A percentile compares a stretch with the other conserved stretches of the same genome.
Evolutionary conservation across 1,140 invertebrate genomes (phyloP).

Genomic region (Pogonognathellus flavescens): DNA sequence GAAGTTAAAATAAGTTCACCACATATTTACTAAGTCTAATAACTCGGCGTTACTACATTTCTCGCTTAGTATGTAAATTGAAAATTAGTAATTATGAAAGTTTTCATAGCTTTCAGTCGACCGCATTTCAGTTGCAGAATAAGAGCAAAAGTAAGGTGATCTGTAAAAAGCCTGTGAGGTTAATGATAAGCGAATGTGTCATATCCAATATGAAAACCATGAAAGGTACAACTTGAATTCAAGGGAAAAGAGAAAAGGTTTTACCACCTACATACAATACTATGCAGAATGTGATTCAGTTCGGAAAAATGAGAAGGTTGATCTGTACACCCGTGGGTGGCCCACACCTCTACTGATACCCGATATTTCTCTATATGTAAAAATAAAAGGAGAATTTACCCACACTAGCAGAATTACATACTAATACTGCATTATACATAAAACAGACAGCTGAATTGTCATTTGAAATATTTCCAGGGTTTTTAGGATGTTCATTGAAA

Average conservation of each 20-base stretch:
- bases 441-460: background rate
- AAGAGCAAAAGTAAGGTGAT: background rate
- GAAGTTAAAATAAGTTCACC: too few relatives aligned
- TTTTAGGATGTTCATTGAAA: conserved; percentile 8
- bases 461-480: conserved; percentile 13
- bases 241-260: background rate
- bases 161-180: conserved; percentile 3
- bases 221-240: background rate
- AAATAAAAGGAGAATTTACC: too few relatives aligned
- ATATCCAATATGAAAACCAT: conserved; percentile 7
- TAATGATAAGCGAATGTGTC: conserved; percentile 25
- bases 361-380: too few relatives aligned
- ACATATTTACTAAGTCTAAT: too few relatives aligned
- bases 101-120: conserved; percentile 10
- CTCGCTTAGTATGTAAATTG: background rate
- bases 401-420: too few relatives aligned
- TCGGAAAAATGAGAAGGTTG: background rate
- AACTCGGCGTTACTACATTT: too few relatives aligned
- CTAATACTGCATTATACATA: too few relatives aligned
- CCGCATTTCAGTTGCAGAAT: conserved; percentile 34
- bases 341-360: too few relatives aligned
- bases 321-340: background rate
- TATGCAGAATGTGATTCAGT: conserved; percentile 8
- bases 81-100: conserved; percentile 41
- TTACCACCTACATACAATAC: background rate